Percentiles rank a stretch among this genome's conserved stretches.
Conservation (phyloP, 2,797 vertebrate species). For the Champsocephalus gunnari region DNA sequence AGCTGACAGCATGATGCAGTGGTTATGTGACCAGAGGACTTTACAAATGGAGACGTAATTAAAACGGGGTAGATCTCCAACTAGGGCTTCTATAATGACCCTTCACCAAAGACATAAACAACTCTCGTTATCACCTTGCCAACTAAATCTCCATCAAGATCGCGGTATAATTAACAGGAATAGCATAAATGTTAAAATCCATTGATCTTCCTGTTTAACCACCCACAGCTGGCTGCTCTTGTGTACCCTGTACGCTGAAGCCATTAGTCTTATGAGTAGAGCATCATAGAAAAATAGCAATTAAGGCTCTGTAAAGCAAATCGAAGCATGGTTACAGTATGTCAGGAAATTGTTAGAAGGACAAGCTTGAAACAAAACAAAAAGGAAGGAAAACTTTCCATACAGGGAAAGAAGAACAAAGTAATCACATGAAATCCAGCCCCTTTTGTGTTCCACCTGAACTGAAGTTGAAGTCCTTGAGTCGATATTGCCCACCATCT, state of each 20-base stretch:
- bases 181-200: constrained; percentile 50
- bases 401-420: background rate
- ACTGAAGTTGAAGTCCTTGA: constrained; percentile 51
- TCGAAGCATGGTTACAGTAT: constrained; percentile 2
- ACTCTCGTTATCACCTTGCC: constrained; percentile 55
- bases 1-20: constrained; percentile 50
- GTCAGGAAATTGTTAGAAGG: constrained; percentile 5
- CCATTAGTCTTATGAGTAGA: constrained; percentile 38
- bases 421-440: constrained; percentile 21
- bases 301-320: constrained; percentile 15
- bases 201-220: constrained; percentile 55
- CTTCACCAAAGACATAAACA: constrained; percentile 67
- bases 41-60: constrained; percentile 67
- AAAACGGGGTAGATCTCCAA: constrained; percentile 62
- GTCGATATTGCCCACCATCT: constrained; percentile 61
- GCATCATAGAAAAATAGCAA: constrained; percentile 17
- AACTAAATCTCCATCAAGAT: constrained; percentile 53
- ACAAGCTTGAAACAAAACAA: constrained; percentile 13
- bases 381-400: background rate
- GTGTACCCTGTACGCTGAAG: constrained; percentile 30
- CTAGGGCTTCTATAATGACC: constrained; percentile 51
- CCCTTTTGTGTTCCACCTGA: constrained; percentile 48
- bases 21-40: constrained; percentile 45
- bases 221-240: constrained; percentile 39
- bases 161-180: constrained; percentile 52